Percentiles rank a stretch among this genome's conserved stretches.
These are phyloP conservation scores for Chrysolina americana DNA, from an alignment of 2,888 invertebrate species.

Conservation along the genomic window DNA sequence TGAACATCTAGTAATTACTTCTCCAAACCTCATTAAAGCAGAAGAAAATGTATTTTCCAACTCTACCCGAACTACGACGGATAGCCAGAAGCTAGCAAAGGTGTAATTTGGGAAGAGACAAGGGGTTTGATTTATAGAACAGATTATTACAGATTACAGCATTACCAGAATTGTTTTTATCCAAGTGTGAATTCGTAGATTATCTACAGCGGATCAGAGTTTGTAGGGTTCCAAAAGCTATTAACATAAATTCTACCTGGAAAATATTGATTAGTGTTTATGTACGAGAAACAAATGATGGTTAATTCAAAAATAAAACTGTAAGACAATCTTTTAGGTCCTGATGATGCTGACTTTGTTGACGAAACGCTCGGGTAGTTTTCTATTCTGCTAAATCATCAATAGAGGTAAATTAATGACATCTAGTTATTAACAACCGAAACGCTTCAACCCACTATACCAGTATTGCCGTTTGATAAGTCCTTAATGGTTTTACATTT, in stretches of 20 bases:
- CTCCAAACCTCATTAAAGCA: constrained; percentile 1
- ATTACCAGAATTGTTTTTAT: background rate
- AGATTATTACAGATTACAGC: background rate
- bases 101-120: constrained; percentile 1
- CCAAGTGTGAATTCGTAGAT: background rate
- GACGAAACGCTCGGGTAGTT: too few relatives aligned
- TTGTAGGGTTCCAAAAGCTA: background rate
- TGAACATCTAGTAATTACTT: background rate
- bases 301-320: too few relatives aligned
- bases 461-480: too few relatives aligned
- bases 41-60: background rate
- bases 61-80: background rate
- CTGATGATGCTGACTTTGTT: too few relatives aligned
- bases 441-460: too few relatives aligned
- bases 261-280: background rate
- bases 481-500: too few relatives aligned
- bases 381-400: too few relatives aligned
- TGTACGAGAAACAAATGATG: background rate
- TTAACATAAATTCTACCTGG: background rate
- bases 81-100: constrained; percentile 1
- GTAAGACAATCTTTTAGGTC: too few relatives aligned
- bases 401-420: too few relatives aligned
- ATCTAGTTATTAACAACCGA: too few relatives aligned
- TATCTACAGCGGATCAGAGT: background rate
- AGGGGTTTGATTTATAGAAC: constrained; percentile 4